Evolutionary conservation across 1,140 invertebrate genomes (phyloP).

Genomic region (Drosophila pachea): DNA sequence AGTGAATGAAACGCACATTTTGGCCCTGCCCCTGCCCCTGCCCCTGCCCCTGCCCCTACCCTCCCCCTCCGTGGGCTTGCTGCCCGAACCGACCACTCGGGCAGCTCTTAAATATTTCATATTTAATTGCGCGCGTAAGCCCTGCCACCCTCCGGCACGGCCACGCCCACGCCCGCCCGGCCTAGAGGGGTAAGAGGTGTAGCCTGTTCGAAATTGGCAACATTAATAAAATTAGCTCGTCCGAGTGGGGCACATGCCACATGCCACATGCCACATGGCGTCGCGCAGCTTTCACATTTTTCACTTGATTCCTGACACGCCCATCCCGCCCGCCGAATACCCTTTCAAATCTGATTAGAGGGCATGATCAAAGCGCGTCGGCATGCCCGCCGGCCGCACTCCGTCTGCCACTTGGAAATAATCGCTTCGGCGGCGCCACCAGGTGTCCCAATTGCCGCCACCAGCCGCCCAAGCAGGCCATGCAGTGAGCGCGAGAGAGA

Average conservation of each 20-base stretch:
- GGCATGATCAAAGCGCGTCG: slow-evolving; percentile 52
- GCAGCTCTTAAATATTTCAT: slow-evolving; percentile 72
- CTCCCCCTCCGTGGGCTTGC: too few species aligned
- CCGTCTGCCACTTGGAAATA: neutral
- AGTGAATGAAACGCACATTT: slow-evolving; percentile 18
- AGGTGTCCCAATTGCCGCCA: slow-evolving; percentile 28
- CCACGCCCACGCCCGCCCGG: neutral
- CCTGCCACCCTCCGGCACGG: slow-evolving; percentile 37
- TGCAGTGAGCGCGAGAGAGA: neutral
- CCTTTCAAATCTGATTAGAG: slow-evolving; percentile 67
- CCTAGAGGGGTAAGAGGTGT: slow-evolving; percentile 17
- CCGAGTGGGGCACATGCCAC: slow-evolving; percentile 22
- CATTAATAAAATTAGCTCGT: slow-evolving; percentile 73
- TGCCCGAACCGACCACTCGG: neutral
- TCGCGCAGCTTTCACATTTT: slow-evolving; percentile 47
- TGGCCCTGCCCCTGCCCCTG: neutral
- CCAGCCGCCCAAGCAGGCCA: neutral
- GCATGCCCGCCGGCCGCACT: slow-evolving; percentile 14
- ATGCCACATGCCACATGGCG: slow-evolving; percentile 12
- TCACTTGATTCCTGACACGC: slow-evolving; percentile 40
- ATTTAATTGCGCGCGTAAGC: slow-evolving; percentile 76
- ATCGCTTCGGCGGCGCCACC: slow-evolving; percentile 25
- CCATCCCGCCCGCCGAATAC: slow-evolving; percentile 33
- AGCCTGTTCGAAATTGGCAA: slow-evolving; percentile 67
- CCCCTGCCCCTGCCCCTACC: neutral